Evolutionary conservation across 2,888 invertebrate species (phyloP), one percentile per base, ranked within the genome.

Genomic region (Bedellia somnulentella): DNA sequence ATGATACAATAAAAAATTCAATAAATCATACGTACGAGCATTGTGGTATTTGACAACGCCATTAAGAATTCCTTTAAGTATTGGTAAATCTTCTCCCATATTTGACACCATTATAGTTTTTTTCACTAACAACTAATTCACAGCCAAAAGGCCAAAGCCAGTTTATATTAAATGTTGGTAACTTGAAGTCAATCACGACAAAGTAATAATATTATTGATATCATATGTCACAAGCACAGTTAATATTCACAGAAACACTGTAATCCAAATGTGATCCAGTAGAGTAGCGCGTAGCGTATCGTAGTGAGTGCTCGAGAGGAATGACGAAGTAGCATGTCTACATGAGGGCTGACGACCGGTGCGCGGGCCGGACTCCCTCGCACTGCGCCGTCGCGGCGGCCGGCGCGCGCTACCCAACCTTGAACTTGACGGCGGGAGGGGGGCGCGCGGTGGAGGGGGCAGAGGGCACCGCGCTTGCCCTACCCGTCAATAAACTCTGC

Each of bases 11-110:
- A 26, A 28, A 33, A 28, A 27, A 14, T 33, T 18, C 35, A 37
- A 35, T 44, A 39, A 23, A 24, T 24, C 12, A 77, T 78, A 91
- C 91, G 76, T 90, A 92, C 92, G 91, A 81, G 91, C 91, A 83
- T 92, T 91, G 73, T 91, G 91, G 73, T 91, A 91, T 73, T 89
- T 87, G 64, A 90, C 89, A 58, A 87, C 89, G 59, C 92, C 91
- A 63, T 92, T 91, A 49, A 92, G 82, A 71, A 92, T 92, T 58
- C 90, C 89, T 73, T 92, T 92, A 42, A 92, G 82, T 57, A 92
- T 92, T 50, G 92, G 91, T 71, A 91, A 80, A 80, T 92, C 90
- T 81, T 92, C 90, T 62, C 85, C 87, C 90, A 91, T 90, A 78
- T 75, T 71, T 59, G 70, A 67, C 54, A 75, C 68, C 70, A 73